These are phyloP conservation scores for Heteromormyrus szaboi DNA, from an alignment of 2,797 vertebrate species.

Conservation along the genomic window DNA sequence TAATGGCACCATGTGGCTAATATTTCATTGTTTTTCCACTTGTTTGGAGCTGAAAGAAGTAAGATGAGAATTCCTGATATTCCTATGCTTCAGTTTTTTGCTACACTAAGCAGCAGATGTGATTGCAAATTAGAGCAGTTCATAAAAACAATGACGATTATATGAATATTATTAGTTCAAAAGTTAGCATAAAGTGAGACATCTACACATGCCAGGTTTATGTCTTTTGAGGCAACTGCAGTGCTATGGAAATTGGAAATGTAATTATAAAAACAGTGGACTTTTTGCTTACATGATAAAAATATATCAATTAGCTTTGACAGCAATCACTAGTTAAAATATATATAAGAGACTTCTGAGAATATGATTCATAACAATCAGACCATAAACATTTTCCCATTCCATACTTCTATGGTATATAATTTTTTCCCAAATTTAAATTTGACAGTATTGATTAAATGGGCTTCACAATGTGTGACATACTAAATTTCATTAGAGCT, in stretches of 20 bases:
- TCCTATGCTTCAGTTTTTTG: conserved; percentile 27
- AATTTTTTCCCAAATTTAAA: not conserved
- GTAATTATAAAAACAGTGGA: not conserved
- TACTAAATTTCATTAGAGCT: not conserved
- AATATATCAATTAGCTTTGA: not conserved
- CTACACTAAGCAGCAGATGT: conserved; percentile 52
- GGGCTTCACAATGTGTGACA: conserved; percentile 4
- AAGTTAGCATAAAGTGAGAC: not conserved
- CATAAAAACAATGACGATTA: not conserved
- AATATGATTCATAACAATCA: not conserved
- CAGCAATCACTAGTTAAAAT: not conserved
- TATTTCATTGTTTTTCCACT: conserved; percentile 50
- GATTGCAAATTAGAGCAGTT: conserved; percentile 12
- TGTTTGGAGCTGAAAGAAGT: conserved; percentile 30
- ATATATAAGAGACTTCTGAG: not conserved
- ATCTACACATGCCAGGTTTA: not conserved
- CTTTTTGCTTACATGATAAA: not conserved
- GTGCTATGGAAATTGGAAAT: not conserved
- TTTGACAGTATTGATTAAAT: not conserved
- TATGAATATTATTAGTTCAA: not conserved
- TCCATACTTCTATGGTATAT: not conserved
- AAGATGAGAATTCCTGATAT: conserved; percentile 37
- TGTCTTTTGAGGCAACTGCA: not conserved
- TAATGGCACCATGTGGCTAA: conserved; percentile 57
- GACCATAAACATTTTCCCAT: not conserved